Evolutionary conservation across 2,888 invertebrate genomes (phyloP), one percentile per base, ranked within the genome.

Genomic region (Sinopyrophorus schimmeli): DNA sequence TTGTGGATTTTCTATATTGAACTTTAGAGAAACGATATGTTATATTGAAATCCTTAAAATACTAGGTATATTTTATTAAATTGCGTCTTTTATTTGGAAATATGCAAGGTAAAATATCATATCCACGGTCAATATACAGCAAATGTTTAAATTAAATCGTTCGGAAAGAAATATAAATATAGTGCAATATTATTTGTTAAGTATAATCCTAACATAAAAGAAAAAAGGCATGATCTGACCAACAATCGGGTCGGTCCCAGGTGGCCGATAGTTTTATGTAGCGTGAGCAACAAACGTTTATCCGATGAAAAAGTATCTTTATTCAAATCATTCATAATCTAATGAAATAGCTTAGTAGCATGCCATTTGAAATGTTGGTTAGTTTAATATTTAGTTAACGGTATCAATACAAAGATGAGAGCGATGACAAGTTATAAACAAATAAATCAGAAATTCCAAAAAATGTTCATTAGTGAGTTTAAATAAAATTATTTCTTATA

Each of bases 321-420:
- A 62, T 64, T 64, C 61, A 62, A 64, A 63, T 59, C 62, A 59
- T 62, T 65, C 61, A 63, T 65, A 65, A 65, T 56, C 55, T 60
- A 64, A 63, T 61, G 61, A 64, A 64, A 64, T 62, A 58, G 58
- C 61, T 58, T 53, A 58, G 55, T 54, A 63, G 55, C 64, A 64
- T 64, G 64, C 64, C 48, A 63, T 48, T 53, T 49, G 28, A 52
- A 61, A 60, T 55, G 53, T 49, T 41, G 35, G 41, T 35, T 39
- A 34, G 39, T 54, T 42, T 50, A 43, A 54, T 51, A 47, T 54
- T 51, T 49, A 39, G 42, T 30, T 28, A 30, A 20, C 41, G 31
- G 5, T 23, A 31, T 26, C n/a, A n/a, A 26, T 21, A 5, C 21
- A 5, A 21, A 5, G 5, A 32, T 24, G 20, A 26, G 11, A 35